Evolutionary conservation across 1,140 invertebrate species (phyloP).

Genomic region (Cherax destructor): DNA sequence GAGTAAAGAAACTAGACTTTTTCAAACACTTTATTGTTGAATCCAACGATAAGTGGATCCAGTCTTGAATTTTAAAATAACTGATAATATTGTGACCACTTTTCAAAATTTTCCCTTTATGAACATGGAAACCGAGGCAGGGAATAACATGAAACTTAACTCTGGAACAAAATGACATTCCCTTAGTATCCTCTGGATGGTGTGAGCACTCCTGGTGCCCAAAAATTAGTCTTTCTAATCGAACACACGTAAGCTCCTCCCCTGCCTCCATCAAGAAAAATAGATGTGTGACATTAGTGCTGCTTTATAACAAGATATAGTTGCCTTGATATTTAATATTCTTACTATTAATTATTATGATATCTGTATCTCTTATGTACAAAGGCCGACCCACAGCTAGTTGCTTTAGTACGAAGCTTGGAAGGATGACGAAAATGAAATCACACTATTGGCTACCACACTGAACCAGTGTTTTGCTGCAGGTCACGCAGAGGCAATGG

Average conservation of each 20-base stretch:
- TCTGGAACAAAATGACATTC: conserved; percentile 12
- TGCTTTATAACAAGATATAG: conserved; percentile 66
- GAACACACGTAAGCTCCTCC: conserved; percentile 15
- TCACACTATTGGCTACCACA: conserved; percentile 45
- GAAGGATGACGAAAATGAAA: conserved; percentile 60
- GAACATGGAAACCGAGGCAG: conserved; percentile 52
- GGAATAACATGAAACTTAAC: conserved; percentile 31
- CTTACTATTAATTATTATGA: conserved; percentile 68
- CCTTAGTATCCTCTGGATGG: background rate
- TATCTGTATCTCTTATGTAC: conserved; percentile 67
- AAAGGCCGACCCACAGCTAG: conserved; percentile 67
- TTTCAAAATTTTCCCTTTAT: conserved; percentile 40
- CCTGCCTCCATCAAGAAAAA: conserved; percentile 11
- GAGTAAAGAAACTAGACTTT: conserved; percentile 51
- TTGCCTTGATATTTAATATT: conserved; percentile 68
- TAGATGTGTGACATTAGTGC: conserved; percentile 50
- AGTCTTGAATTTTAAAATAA: conserved; percentile 58
- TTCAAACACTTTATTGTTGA: conserved; percentile 67
- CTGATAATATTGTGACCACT: conserved; percentile 56
- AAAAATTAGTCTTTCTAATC: background rate
- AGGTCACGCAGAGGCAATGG: conserved; percentile 59
- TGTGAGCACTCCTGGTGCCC: conserved; percentile 6
- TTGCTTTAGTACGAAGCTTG: conserved; percentile 66
- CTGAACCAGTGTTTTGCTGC: conserved; percentile 50
- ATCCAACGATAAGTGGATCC: conserved; percentile 62